Percentiles rank a stretch among this genome's conserved stretches.
Evolutionary conservation across 2,113 vertebrate species (phyloP).

Genomic region (Erythrocercus mccallii): DNA sequence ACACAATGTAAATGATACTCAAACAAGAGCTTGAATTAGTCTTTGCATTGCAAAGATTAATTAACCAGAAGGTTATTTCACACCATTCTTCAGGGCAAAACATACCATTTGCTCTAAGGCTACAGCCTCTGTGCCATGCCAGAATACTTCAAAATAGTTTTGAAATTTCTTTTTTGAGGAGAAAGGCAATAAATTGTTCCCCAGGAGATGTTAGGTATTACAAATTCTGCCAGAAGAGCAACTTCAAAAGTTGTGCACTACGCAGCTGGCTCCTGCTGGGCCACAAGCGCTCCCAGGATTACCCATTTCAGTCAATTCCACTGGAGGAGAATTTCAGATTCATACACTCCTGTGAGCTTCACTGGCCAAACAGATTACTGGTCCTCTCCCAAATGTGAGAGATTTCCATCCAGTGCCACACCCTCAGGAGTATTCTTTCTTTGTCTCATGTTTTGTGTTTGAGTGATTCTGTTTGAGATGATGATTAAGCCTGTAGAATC

Average conservation of each 20-base stretch:
- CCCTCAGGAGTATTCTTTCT: background rate
- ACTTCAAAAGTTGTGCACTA: background rate
- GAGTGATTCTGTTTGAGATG: background rate
- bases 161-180: background rate
- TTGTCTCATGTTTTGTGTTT: background rate
- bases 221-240: background rate
- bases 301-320: background rate
- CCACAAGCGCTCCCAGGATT: background rate
- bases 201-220: background rate
- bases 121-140: background rate
- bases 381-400: background rate
- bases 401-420: background rate
- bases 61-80: background rate
- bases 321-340: background rate
- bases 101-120: background rate
- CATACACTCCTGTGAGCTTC: background rate
- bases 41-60: background rate
- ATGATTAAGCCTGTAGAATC: background rate
- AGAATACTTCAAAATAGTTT: background rate
- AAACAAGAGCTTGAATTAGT: background rate
- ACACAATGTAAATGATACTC: background rate
- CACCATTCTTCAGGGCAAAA: background rate
- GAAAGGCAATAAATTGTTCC: background rate
- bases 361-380: background rate
- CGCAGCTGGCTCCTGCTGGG: background rate